These are phyloP conservation scores for Eristalis intricaria DNA, from an alignment of 2,888 invertebrate species.

Conservation along the genomic window DNA sequence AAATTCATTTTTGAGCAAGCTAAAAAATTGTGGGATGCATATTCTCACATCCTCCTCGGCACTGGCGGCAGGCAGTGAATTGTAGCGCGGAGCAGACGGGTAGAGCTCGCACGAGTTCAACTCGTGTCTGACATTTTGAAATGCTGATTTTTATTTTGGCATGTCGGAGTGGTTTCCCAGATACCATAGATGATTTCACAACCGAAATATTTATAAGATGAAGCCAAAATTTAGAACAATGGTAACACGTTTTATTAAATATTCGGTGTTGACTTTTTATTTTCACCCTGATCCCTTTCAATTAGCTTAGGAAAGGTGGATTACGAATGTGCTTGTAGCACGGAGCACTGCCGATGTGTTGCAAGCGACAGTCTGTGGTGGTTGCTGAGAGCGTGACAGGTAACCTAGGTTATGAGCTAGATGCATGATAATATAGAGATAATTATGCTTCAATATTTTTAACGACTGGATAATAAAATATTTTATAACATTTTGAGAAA, in stretches of 20 bases:
- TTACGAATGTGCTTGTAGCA: neutral
- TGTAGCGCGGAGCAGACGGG: neutral
- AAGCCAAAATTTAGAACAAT: neutral
- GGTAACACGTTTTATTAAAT: neutral
- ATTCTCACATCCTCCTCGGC: neutral
- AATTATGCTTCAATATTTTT: neutral
- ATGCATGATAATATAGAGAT: neutral
- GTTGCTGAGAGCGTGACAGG: neutral
- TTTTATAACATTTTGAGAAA: slow-evolving; percentile 1
- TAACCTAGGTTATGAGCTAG: neutral
- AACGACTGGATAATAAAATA: neutral
- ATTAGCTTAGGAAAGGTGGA: neutral
- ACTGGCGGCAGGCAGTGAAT: neutral
- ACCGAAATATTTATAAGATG: neutral
- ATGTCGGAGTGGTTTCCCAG: neutral
- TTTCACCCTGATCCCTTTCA: neutral
- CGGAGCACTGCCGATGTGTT: neutral
- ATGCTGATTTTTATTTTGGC: neutral
- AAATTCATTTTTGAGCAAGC: slow-evolving; percentile 18
- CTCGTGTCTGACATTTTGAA: neutral
- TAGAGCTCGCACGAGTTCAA: neutral
- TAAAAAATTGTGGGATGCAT: neutral
- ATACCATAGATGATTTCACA: neutral
- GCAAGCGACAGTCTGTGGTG: neutral
- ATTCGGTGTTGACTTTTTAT: neutral